Conservation (phyloP, 1,140 invertebrate species). For the Lineus longissimus region DNA sequence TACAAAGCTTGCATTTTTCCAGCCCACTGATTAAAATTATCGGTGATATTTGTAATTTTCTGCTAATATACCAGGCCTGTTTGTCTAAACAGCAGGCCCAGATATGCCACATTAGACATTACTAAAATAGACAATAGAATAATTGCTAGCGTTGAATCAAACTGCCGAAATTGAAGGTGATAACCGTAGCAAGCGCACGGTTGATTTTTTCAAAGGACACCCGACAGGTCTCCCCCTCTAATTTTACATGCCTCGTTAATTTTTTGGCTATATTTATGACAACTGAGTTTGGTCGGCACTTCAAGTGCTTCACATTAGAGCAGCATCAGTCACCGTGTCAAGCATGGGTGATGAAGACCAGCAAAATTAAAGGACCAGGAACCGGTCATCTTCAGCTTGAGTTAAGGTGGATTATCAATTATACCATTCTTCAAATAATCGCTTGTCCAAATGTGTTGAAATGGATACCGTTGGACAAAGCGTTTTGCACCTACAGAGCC, state of each 20-base stretch:
- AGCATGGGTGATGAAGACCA: not conserved
- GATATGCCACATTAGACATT: no score
- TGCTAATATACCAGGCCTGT: no score
- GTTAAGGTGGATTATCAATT: not conserved
- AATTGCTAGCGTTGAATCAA: not conserved
- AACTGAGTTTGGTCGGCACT: not conserved
- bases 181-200: not conserved
- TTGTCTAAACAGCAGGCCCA: no score
- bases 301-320: not conserved
- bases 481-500: no score
- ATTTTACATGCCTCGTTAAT: not conserved
- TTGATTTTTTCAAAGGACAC: not conserved
- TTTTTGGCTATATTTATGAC: not conserved
- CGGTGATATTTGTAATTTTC: no score
- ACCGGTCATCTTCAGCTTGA: not conserved
- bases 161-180: not conserved
- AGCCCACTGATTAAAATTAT: no score
- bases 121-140: slow-evolving; percentile 10
- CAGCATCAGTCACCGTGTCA: slow-evolving; percentile 2
- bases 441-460: no score
- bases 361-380: not conserved
- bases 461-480: no score
- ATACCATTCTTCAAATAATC: no score
- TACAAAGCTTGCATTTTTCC: no score
- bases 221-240: not conserved